phyloP scores from a whole-genome alignment of 2,113 vertebrate genomes.

The Sceloporus tristichus region DNA sequence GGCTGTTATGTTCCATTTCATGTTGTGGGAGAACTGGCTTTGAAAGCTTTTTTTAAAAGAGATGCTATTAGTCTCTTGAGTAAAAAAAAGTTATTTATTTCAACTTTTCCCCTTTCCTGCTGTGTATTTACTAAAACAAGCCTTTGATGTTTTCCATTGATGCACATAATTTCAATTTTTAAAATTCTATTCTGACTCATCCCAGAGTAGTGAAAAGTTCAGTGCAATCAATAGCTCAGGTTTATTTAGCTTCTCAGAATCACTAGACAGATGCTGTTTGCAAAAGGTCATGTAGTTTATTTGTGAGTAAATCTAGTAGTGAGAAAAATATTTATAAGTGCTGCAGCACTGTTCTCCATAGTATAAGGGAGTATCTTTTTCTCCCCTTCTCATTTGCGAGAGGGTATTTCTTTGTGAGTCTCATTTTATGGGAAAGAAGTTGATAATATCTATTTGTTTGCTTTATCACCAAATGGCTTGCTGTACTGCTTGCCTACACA shows the following conservation, averaged over 20 bases:
- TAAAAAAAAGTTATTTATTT: not conserved
- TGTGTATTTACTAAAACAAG: conserved; percentile 23
- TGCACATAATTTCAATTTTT: not conserved
- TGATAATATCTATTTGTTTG: not conserved
- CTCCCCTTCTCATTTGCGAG: not conserved
- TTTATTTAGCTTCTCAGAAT: not conserved
- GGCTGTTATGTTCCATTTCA: not conserved
- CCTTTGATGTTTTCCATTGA: conserved; percentile 25
- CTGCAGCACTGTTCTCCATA: not conserved
- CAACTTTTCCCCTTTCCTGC: conserved; percentile 5
- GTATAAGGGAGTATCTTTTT: not conserved
- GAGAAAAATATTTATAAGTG: not conserved
- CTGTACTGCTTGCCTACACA: not conserved
- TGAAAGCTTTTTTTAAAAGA: conserved; percentile 1
- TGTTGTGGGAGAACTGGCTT: not conserved
- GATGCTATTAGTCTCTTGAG: not conserved
- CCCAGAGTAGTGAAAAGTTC: not conserved
- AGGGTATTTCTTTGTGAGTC: not conserved
- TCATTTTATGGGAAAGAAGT: not conserved
- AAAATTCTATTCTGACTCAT: not conserved
- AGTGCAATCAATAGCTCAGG: not conserved
- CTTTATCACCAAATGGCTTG: not conserved
- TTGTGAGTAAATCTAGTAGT: not conserved
- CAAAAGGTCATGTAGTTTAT: not conserved
- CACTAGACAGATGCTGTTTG: not conserved